Evolutionary conservation across 1,140 invertebrate genomes (phyloP), one percentile per base, ranked within the genome.

Genomic region (Tribolium castaneum): DNA sequence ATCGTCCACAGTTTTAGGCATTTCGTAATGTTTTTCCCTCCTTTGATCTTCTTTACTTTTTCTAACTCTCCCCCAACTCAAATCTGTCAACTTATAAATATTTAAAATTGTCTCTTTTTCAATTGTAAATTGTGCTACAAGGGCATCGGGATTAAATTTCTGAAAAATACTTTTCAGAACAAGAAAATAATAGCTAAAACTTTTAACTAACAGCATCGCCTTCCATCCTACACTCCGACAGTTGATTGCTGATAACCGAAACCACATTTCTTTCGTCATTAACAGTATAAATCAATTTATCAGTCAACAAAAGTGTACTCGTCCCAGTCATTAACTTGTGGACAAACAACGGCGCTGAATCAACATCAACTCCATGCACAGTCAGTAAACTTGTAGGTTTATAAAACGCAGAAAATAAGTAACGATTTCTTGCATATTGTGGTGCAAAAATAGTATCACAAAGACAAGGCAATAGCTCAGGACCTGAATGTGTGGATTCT

Each of bases 241-340:
- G 85, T 78, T 90, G 89, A 77, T 90, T 89, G 73, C 92, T 93
- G 77, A 93, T 85, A 34, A 93, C 83, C 35, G 89, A 87, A 16
- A 93, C 82, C 34, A 86, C 85, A 79, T 87, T 87, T 76, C 87
- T 85, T 75, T 87, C 87, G 73, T 87, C 80, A 82, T 90, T 89
- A 54, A 89, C 88, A 6, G 89, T 86, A 83, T 90, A 93, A 82
- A 93, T 91, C 30, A 93, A 87, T 79, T 88, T 88, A 83, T 91
- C 91, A 10, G 92, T 91, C 70, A 93, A 86, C 73, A 92, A 82
- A 79, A 92, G 84, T 75, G 89, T 87, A 79, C 87, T 83, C 79
- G 89, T 90, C 13, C 88, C 86, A 22, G 88, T 84, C 45, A 92
- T 91, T 76, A 95, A 87, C 87, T 92, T 93, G 86, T 94, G 92